Base-by-base conservation (phyloP, 2,888 invertebrate species). In the Lycophotia porphyrea region DNA sequence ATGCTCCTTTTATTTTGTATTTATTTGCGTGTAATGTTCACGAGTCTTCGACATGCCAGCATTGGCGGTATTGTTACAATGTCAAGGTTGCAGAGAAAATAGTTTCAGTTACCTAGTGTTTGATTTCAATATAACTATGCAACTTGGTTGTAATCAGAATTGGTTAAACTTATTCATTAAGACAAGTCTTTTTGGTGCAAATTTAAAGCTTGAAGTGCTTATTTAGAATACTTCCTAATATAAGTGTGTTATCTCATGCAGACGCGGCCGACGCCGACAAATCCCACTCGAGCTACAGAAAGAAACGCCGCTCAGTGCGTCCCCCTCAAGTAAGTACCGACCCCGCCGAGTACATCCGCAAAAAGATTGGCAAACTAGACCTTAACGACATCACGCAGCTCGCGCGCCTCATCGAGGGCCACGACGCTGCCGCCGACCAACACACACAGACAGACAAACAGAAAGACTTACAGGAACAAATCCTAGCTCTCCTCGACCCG, bases 251-350 rank as follows among this genome's bases (percentile, higher is more conserved):
- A 55, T 42, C 65, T 74, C 34, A 27, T 15, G 2, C 88, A 95
- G 95, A 92, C 84, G 94, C 95, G 55, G 94, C 93, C 2, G 95
- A 96, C 67, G 87, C 91, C 24, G 95, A 95, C 76, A 94, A 94
- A 88, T 94, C 95, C 4, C 93, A 94, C 84, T 95, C 95, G 87
- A 94, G 95, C 89, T 92, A 92, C 91, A 91, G 92, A 87, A 95
- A 94, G 90, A 95, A 95, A 88, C 93, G 95, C 11, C 95, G 96
- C 81, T 89, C 93, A 69, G 82, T 91, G 66, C 93, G 95, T 66
- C 87, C 92, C 5, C 91, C 92, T 70, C 95, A 95, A 93, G 96
- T 96, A 95, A 96, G 96, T 96, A 95, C 87, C 84, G 95, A 95
- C 68, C 90, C 94, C 4, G 93, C 93, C 9, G 96, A 96, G 76